Conservation (phyloP, 1,140 invertebrate species). For the Drosophila asahinai region DNA sequence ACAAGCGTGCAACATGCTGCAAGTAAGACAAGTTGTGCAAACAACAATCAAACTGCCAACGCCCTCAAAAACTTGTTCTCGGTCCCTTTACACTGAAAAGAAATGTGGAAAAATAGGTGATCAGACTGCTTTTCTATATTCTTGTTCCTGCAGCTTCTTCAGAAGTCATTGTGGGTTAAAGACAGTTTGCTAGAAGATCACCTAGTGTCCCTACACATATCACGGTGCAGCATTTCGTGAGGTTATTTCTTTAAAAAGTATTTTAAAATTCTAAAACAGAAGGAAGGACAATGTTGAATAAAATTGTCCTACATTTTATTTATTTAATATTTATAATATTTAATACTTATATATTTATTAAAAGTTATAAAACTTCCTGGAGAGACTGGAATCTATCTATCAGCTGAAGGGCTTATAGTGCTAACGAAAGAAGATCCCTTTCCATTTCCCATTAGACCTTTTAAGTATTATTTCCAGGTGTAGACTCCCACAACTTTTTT, state of each 20-base stretch:
- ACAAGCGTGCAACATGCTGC: conserved; percentile 64
- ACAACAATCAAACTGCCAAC: conserved; percentile 80
- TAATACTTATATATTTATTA: not conserved
- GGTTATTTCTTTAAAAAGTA: no score
- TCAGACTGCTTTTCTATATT: no score
- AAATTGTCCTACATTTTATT: not conserved
- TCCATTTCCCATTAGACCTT: no score
- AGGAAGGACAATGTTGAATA: no score
- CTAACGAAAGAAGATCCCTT: not conserved
- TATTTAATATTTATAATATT: not conserved
- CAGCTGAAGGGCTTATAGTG: no score
- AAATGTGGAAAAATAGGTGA: not conserved
- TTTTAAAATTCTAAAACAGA: no score
- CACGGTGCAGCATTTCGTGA: not conserved
- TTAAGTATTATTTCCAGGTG: conserved; percentile 2
- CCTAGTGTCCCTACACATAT: no score
- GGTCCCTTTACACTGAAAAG: conserved; percentile 23
- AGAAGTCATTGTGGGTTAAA: no score
- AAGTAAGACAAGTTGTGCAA: conserved; percentile 77
- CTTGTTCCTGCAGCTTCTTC: no score
- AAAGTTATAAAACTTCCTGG: no score
- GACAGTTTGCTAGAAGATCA: no score
- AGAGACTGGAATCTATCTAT: no score
- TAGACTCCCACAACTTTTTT: conserved; percentile 8
- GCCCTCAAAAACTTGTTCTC: conserved; percentile 48